These are phyloP conservation scores for Gyrodactylus salaris DNA, from an alignment of 1,140 invertebrate genomes.

Conservation along the genomic window DNA sequence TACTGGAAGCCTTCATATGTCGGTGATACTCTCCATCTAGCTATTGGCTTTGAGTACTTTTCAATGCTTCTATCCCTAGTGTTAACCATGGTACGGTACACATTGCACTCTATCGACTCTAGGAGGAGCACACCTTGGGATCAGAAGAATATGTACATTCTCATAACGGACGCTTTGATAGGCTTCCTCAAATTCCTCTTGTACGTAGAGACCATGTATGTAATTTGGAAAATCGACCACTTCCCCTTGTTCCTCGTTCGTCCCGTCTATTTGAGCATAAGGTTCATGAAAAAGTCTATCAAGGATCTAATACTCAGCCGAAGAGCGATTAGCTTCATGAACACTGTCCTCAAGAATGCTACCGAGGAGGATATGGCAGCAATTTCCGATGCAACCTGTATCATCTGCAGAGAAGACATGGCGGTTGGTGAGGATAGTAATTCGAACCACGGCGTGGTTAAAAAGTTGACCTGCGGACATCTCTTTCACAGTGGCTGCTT, in stretches of 20 bases:
- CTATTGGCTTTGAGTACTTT: background rate
- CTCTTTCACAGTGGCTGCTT: slow-evolving; percentile 92
- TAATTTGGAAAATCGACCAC: slow-evolving; percentile 88
- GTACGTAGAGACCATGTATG: slow-evolving; percentile 61
- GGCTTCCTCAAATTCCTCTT: slow-evolving; percentile 48
- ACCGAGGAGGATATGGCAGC: slow-evolving; percentile 60
- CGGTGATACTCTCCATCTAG: background rate
- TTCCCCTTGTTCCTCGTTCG: slow-evolving; percentile 85
- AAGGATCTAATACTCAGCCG: slow-evolving; percentile 17
- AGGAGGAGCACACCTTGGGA: slow-evolving; percentile 91
- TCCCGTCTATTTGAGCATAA: slow-evolving; percentile 89
- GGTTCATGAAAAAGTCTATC: slow-evolving; percentile 51
- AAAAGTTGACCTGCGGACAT: slow-evolving; percentile 92
- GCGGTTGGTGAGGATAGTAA: slow-evolving; percentile 13
- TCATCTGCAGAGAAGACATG: slow-evolving; percentile 87
- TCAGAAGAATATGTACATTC: slow-evolving; percentile 76
- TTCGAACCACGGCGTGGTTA: slow-evolving; percentile 18
- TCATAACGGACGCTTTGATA: slow-evolving; percentile 80
- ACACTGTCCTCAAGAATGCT: slow-evolving; percentile 27
- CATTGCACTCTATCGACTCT: slow-evolving; percentile 62
- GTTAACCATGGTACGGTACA: slow-evolving; percentile 31
- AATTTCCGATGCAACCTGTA: slow-evolving; percentile 71
- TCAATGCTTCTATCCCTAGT: background rate
- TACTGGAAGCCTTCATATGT: background rate
- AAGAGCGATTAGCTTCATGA: slow-evolving; percentile 3